Evolutionary conservation across 2,888 invertebrate genomes (phyloP), one percentile per base, ranked within the genome.

Genomic region (Actias luna): DNA sequence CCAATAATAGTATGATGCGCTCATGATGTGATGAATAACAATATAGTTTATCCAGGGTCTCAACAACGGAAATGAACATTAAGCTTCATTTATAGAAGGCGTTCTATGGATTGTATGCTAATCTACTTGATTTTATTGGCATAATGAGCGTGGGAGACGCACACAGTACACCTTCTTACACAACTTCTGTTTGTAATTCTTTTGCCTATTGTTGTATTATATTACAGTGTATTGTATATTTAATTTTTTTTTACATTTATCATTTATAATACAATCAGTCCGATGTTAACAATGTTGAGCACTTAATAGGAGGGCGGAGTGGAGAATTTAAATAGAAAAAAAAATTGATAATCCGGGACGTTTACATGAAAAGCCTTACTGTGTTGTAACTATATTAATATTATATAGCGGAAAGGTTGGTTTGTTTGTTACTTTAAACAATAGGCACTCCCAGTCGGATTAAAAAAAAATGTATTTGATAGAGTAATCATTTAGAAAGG

Each of bases 21-120:
- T 25, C 25, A 50, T 4, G 2, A 50, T 25, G 25, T 22, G 10
- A 50, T 50, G 46, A 50, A 50, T 50, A 50, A 63, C 55, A 55
- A 55, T 55, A 55, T 55, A 55, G 18, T 55, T 55, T 55, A 29
- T 29, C 66, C 65, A 63, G 63, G 65, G 69, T 68, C 68, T 70
- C 65, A 66, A 66, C 67, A 67, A 77, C 80, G 74, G 87, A 86
- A 87, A 85, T 75, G 75, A 80, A 70, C 78, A 76, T 79, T 87
- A 87, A 83, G 84, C 80, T 78, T 79, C 80, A 80, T 79, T 82
- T 77, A 77, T 67, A 70, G 78, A 77, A 81, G 84, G 83, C 82
- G 82, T 78, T 71, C 72, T 77, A 75, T 74, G 82, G 74, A 89
- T 89, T 89, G 89, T 90, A 89, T 89, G 88, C 70, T 84, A 90